phyloP scores from a whole-genome alignment of 1,140 invertebrate species.

The Magallana gigas region DNA sequence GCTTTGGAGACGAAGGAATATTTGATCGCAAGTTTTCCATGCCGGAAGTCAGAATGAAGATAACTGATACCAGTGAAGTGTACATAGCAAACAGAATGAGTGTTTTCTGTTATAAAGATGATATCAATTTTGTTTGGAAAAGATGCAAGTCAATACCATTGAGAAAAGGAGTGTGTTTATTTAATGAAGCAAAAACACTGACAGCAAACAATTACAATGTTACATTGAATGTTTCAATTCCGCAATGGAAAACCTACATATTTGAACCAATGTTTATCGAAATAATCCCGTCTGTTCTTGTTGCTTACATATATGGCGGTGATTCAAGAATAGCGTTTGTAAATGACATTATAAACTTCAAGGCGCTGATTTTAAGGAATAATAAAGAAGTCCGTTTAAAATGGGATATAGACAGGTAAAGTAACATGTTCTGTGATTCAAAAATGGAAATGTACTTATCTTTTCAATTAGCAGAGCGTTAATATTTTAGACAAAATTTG shows the following conservation, averaged over 20 bases:
- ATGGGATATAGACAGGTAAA: neutral
- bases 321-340: neutral
- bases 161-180: neutral
- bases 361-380: neutral
- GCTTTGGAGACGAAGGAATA: constrained; percentile 8
- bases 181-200: neutral
- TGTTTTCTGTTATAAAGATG: neutral
- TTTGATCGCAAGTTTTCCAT: constrained; percentile 1
- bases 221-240: neutral
- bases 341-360: neutral
- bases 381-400: neutral
- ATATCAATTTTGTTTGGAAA: neutral
- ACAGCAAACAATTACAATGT: neutral
- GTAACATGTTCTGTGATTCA: neutral
- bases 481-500: no score
- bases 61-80: neutral
- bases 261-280: neutral
- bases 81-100: constrained; percentile 17
- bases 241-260: neutral
- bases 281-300: neutral
- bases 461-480: no score
- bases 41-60: neutral
- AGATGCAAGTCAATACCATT: neutral
- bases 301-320: neutral
- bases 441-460: no score